These are phyloP conservation scores for Benitochromis conjunctus DNA, from an alignment of 2,113 vertebrate species.

Conservation along the genomic window DNA sequence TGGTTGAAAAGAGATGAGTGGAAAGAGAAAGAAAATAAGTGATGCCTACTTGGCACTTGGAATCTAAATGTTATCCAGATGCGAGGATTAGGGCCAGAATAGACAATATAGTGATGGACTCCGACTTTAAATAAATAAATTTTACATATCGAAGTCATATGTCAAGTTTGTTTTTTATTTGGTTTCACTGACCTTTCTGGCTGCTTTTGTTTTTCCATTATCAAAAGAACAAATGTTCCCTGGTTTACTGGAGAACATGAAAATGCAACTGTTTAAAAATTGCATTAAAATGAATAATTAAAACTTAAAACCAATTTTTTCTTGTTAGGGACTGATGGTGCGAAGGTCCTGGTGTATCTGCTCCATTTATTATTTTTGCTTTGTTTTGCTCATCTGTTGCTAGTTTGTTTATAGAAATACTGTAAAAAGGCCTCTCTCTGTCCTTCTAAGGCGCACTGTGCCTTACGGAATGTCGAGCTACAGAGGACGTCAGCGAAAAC, in stretches of 20 bases:
- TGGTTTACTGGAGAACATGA: not conserved
- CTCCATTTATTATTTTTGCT: not conserved
- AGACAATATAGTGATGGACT: not conserved
- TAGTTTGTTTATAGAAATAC: not conserved
- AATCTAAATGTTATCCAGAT: not conserved
- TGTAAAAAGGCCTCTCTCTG: not conserved
- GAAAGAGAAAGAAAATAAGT: not conserved
- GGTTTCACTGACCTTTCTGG: not conserved
- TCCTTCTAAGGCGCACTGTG: constrained; percentile 59
- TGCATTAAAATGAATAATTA: not conserved
- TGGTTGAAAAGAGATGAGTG: not conserved
- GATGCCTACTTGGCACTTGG: not conserved
- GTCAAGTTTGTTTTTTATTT: not conserved
- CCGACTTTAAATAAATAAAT: not conserved
- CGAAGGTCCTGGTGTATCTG: not conserved
- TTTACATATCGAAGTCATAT: not conserved
- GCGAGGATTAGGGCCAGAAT: not conserved
- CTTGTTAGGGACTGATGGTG: not conserved
- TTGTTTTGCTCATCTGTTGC: not conserved
- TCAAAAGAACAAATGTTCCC: not conserved
- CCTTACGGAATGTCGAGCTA: constrained; percentile 74
- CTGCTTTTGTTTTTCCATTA: not conserved
- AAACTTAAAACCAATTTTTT: not conserved
- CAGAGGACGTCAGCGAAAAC: constrained; percentile 55
- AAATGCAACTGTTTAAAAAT: not conserved